A percentile compares a stretch with the other conserved stretches of the same genome.
phyloP scores from a whole-genome alignment of 2,113 vertebrate species.

The Toxotes chatareus region DNA sequence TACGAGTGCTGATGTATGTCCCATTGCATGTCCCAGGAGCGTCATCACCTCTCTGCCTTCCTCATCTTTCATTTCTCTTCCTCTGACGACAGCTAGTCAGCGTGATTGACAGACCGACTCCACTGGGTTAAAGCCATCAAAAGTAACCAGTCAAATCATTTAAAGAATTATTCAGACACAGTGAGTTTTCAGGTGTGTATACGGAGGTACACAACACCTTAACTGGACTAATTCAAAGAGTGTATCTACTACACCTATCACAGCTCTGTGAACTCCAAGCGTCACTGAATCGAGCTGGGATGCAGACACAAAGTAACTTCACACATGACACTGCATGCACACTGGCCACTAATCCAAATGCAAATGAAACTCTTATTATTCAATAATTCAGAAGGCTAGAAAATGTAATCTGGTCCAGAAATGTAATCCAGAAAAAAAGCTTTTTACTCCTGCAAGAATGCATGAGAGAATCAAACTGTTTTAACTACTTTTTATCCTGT shows the following conservation, averaged over 20 bases:
- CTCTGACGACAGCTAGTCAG: background rate
- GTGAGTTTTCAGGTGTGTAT: background rate
- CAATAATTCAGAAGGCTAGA: background rate
- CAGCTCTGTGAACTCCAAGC: background rate
- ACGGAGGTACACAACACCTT: background rate
- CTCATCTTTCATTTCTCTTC: background rate
- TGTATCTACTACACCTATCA: background rate
- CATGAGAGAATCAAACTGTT: background rate
- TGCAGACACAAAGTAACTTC: background rate
- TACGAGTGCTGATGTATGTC: background rate
- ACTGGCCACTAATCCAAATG: slow-evolving; percentile 4
- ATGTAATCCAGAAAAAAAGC: background rate
- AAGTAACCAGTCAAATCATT: background rate
- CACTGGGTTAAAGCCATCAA: background rate
- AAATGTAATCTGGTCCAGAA: background rate
- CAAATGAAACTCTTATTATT: slow-evolving; percentile 1
- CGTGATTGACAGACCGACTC: background rate
- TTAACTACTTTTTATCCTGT: background rate
- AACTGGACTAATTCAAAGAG: background rate
- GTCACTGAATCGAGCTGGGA: background rate
- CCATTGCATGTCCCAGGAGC: background rate
- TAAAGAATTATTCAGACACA: background rate
- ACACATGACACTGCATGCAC: background rate
- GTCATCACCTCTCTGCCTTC: slow-evolving; percentile 1
- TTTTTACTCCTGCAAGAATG: background rate